Percentiles rank a stretch among this genome's conserved stretches.
phyloP scores from a whole-genome alignment of 2,797 vertebrate genomes.

The Agapornis canus region DNA sequence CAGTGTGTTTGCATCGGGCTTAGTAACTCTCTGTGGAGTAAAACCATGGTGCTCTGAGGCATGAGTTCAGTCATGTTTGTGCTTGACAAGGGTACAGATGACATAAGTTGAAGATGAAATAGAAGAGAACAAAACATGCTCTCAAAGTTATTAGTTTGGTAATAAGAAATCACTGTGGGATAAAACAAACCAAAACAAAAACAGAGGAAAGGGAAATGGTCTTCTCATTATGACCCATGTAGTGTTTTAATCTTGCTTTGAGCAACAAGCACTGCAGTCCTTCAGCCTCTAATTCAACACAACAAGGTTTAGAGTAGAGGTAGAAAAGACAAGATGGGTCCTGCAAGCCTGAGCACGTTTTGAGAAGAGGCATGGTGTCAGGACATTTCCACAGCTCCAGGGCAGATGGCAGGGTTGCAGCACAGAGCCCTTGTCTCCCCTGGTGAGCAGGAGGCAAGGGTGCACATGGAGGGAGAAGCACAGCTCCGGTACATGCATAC shows the following conservation, averaged over 20 bases:
- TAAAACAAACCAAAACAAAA: not conserved
- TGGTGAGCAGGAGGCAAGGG: not conserved
- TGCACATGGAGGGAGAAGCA: not conserved
- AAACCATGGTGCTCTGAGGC: not conserved
- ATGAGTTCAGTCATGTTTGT: not conserved
- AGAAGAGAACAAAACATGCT: not conserved
- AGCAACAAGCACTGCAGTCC: not conserved
- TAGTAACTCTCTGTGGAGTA: not conserved
- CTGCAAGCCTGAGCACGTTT: not conserved
- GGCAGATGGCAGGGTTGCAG: not conserved
- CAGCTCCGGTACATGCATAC: not conserved
- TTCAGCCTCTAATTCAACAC: not conserved
- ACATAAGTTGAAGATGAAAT: not conserved
- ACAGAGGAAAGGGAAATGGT: not conserved
- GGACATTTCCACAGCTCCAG: slow-evolving; percentile 7
- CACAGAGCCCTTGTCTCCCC: not conserved
- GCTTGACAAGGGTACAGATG: not conserved
- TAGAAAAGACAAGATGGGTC: not conserved
- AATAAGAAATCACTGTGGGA: not conserved
- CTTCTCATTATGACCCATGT: not conserved
- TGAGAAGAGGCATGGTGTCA: not conserved
- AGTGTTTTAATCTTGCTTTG: not conserved
- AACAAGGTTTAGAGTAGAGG: not conserved
- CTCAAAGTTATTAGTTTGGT: not conserved
- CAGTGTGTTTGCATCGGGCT: not conserved